Base-by-base conservation (phyloP, 2,113 vertebrate genomes). In the Neogobius melanostomus region DNA sequence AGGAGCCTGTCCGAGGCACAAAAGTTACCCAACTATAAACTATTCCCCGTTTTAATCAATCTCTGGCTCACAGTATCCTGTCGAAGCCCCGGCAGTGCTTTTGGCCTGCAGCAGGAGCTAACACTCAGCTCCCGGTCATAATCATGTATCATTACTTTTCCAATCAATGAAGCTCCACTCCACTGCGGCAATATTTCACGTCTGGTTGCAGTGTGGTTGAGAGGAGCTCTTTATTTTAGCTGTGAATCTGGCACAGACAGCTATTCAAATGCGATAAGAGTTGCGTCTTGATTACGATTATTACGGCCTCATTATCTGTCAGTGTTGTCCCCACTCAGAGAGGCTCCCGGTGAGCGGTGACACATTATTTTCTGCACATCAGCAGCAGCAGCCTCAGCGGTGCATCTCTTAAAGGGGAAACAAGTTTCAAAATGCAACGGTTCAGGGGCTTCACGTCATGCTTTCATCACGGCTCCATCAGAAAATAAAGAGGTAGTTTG, bases 61-160 rank as follows among this genome's bases (percentile, higher is more conserved):
- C 71, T 54, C 76, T 1, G 14, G 45, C 3, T 74, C 81, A 46
- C 62, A 79, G 76, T 72, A 69, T 69, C 49, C 56, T 66, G 74
- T 72, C 63, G 72, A 75, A 71, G 79, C 72, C 82, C 80, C 87
- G 72, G 85, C 86, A 28, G 79, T 48, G 69, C 6, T 51, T 11
- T 36, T 51, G 76, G 66, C 79, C 83, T 77, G n/a, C 11, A 79
- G 80, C 79, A 45, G 49, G 71, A 60, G 68, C 73, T 54, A 82
- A 72, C 86, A 80, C 82, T 66, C 77, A 72, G 77, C 76, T 67
- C 68, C 48, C 74, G 28, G 78, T 78, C 83, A 73, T 67, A 76
- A 87, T 82, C 77, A 77, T 48, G 74, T 76, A 78, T 81, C 76
- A 86, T 87, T 85, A 87, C 79, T 74, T 63, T 80, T 57, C 61